Base-by-base conservation (phyloP, 2,797 vertebrate species). In the Lepidocolaptes lacrymiger region DNA sequence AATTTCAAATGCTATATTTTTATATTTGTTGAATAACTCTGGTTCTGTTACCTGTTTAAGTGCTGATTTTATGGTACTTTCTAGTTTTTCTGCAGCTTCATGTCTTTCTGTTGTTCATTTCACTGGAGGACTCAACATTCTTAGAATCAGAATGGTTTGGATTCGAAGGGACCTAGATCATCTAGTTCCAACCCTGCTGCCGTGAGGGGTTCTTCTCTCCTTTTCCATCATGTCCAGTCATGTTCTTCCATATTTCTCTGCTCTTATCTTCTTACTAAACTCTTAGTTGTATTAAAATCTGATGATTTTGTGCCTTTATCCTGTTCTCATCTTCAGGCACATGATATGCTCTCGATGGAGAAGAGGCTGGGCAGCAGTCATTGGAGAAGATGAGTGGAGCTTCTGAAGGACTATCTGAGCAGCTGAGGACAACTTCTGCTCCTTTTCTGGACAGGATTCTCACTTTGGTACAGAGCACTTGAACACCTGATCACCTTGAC, bases 181-280 rank as follows among this genome's bases (percentile, higher is more conserved):
- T 36, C 12, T 72, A 32, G 36, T 56, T n/a, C 43, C 13, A 66
- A 44, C 1, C 0, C 3, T 4, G 4, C 19, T 51, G 28, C n/a
- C 13, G 8, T 13, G 14, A 8, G 4, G 2, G 8, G 2, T 44
- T 66, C 37, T 79, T 9, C 16, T 37, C 20, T 64, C 21, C 26
- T 75, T 78, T 86, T 62, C 27, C 30, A 58, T 43, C 18, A 48
- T 19, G 9, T 1, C 12, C 18, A 32, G 3, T 48, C 26, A 44
- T 24, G 3, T 49, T 71, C 37, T 51, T 83, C 26, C 61, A 4
- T 67, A 9, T 36, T 82, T 41, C 49, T 72, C 5, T 76, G 23
- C 11, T 89, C 24, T 48, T 30, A 10, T 77, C 30, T 55, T 30
- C 24, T 77, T 56, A 17, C 27, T 59, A 48, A 52, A 26, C 34